Percentiles rank a stretch among this genome's conserved stretches.
Evolutionary conservation across 2,113 vertebrate species (phyloP).

Genomic region (Parotia lawesii): DNA sequence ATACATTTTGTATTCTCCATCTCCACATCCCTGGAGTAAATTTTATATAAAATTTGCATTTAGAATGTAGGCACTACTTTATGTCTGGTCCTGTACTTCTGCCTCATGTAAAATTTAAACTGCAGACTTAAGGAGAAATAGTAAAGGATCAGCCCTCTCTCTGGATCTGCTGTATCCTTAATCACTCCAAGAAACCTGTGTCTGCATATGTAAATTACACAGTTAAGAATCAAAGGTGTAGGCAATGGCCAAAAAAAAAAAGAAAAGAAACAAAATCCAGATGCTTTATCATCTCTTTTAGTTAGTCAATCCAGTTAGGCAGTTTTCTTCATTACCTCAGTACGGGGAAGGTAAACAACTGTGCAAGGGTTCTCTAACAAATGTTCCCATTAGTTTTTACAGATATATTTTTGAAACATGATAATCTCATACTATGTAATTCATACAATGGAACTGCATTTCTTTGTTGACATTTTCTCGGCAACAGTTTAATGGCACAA

Average conservation of each 20-base stretch:
- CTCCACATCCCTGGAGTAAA: background rate
- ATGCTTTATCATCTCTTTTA: background rate
- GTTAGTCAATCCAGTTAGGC: background rate
- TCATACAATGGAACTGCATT: background rate
- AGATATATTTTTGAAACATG: background rate
- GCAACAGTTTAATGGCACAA: background rate
- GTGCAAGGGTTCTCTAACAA: background rate
- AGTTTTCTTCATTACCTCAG: background rate
- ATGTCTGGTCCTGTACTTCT: background rate
- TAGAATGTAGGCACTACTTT: background rate
- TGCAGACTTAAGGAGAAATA: background rate
- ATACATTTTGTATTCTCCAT: background rate
- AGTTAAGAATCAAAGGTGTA: background rate
- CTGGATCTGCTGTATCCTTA: background rate
- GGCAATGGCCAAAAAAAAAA: background rate
- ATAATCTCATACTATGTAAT: background rate
- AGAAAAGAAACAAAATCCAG: background rate
- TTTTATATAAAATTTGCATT: constrained; percentile 13
- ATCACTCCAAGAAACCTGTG: background rate
- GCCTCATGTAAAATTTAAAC: constrained; percentile 29
- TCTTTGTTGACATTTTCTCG: background rate
- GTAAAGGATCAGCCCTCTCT: background rate
- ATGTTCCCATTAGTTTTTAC: background rate
- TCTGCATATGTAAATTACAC: background rate
- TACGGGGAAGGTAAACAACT: background rate